These are phyloP conservation scores for Hirundo rustica DNA, from an alignment of 2,797 vertebrate species.

Conservation along the genomic window DNA sequence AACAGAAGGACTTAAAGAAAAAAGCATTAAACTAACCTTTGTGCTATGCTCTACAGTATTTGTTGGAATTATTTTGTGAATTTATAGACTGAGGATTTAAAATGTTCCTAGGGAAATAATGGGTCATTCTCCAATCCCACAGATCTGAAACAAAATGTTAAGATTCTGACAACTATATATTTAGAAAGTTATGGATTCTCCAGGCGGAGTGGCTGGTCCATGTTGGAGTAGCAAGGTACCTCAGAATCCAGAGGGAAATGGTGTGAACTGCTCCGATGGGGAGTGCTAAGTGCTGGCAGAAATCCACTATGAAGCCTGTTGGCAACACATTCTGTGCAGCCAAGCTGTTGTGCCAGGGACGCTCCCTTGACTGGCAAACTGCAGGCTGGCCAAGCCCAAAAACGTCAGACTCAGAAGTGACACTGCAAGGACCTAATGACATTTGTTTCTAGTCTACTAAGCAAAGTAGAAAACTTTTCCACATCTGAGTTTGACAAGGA, in stretches of 20 bases:
- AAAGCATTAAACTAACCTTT: neutral
- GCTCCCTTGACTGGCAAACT: neutral
- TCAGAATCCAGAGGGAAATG: neutral
- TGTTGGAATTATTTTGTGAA: neutral
- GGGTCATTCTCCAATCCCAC: neutral
- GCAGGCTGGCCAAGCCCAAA: neutral
- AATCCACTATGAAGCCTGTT: neutral
- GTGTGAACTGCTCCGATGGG: neutral
- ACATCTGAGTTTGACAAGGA: neutral
- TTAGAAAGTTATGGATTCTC: neutral
- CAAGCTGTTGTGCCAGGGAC: neutral
- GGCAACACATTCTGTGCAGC: accelerated
- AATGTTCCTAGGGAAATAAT: neutral
- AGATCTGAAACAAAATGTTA: neutral
- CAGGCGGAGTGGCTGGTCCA: neutral
- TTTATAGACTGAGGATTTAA: neutral
- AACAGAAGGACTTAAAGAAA: neutral
- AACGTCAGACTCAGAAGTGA: neutral
- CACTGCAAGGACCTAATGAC: neutral
- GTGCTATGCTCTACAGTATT: neutral
- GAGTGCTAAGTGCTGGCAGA: neutral
- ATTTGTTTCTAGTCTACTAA: neutral
- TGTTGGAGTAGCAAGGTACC: neutral
- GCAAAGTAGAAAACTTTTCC: neutral
- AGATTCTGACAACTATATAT: neutral